Percentiles rank a stretch among this genome's conserved stretches.
These are phyloP conservation scores for Cheilosia impressa DNA, from an alignment of 2,888 invertebrate species.

Conservation along the genomic window DNA sequence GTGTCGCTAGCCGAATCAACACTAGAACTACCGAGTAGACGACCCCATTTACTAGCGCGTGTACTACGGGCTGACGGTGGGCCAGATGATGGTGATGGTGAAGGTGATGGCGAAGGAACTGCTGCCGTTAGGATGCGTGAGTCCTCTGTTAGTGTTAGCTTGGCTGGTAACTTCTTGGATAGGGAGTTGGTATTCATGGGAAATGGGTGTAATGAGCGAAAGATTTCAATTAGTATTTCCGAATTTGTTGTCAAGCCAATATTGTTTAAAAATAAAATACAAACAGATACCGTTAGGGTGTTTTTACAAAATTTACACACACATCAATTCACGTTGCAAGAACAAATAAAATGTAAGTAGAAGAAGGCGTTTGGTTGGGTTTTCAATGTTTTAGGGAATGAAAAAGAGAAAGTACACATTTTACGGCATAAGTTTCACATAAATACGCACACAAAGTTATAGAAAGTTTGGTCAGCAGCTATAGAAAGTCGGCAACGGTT, in stretches of 20 bases:
- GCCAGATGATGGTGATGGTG: conserved; percentile 84
- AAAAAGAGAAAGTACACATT: conserved; percentile 52
- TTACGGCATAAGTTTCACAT: conserved; percentile 46
- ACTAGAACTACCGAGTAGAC: conserved; percentile 91
- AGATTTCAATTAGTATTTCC: conserved; percentile 65
- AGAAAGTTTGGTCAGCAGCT: conserved; percentile 22
- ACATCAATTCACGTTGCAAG: conserved; percentile 28
- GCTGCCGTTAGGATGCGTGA: conserved; percentile 82
- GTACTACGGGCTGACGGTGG: conserved; percentile 85
- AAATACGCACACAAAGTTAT: conserved; percentile 20
- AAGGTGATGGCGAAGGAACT: conserved; percentile 83
- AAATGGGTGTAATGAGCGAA: conserved; percentile 50
- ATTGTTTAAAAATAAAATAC: conserved; percentile 17
- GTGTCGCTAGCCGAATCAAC: conserved; percentile 89
- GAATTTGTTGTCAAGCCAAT: conserved; percentile 39
- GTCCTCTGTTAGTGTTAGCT: conserved; percentile 84
- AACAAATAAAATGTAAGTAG: conserved; percentile 5
- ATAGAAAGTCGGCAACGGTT: conserved; percentile 24
- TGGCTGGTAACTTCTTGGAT: conserved; percentile 84
- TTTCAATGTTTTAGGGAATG: conserved; percentile 7
- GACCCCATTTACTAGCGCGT: conserved; percentile 90
- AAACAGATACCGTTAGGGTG: conserved; percentile 14
- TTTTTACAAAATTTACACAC: conserved; percentile 7
- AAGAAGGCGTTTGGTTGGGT: conserved; percentile 6
- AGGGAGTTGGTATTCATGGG: conserved; percentile 42